Conservation (phyloP, 2,797 vertebrate species). For the Orestias chungarensis region DNA sequence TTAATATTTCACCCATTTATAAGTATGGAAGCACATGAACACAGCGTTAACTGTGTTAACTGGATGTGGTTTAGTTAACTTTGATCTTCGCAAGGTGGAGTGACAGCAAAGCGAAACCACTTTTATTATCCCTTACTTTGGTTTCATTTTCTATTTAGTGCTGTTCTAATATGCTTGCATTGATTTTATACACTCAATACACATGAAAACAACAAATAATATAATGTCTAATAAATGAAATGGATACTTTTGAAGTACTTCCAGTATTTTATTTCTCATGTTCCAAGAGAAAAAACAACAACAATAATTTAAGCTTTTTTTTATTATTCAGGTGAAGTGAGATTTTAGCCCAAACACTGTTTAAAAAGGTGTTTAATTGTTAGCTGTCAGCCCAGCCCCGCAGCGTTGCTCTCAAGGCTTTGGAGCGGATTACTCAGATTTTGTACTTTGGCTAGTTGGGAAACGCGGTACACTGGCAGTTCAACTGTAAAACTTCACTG, state of each 20-base stretch:
- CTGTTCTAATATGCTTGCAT: neutral
- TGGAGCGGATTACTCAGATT: slow-evolving; percentile 61
- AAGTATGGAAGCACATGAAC: neutral
- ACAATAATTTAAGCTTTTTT: neutral
- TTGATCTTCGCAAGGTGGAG: neutral
- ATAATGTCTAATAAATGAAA: neutral
- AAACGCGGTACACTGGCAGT: slow-evolving; percentile 16
- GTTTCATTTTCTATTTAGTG: slow-evolving; percentile 39
- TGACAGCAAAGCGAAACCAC: slow-evolving; percentile 10
- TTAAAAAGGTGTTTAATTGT: neutral
- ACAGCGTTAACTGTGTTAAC: neutral
- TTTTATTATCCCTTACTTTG: slow-evolving; percentile 28
- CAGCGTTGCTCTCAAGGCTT: slow-evolving; percentile 54
- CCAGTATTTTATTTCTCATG: neutral
- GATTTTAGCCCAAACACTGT: slow-evolving; percentile 1
- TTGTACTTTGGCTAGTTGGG: slow-evolving; percentile 25
- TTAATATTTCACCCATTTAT: slow-evolving; percentile 16
- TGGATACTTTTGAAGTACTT: slow-evolving; percentile 13
- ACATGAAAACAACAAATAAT: neutral
- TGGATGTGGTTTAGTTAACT: neutral
- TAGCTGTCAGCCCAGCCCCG: slow-evolving; percentile 11
- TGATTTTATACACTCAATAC: neutral
- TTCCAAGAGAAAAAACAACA: neutral
- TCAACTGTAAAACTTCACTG: neutral
- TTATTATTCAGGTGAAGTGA: neutral